Percentiles rank a stretch among this genome's conserved stretches.
Conservation (phyloP, 1,140 invertebrate genomes). For the Lutraria rhynchaena region DNA sequence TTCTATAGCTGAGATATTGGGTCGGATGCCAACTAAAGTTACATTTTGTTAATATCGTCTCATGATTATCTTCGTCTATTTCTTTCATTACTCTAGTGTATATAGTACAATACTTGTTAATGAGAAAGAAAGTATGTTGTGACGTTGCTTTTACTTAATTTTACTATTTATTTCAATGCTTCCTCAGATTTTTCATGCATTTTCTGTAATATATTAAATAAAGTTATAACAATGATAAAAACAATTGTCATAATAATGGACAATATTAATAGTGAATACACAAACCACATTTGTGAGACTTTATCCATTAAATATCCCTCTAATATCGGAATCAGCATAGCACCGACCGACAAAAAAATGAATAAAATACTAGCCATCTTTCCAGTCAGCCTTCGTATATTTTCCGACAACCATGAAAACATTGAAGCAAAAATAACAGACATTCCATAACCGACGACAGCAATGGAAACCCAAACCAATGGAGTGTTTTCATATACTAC, state of each 20-base stretch:
- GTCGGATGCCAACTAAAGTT: too few relatives aligned
- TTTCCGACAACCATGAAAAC: conserved; percentile 49
- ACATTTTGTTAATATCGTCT: too few relatives aligned
- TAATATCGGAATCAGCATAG: conserved; percentile 37
- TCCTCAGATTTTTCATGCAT: not conserved
- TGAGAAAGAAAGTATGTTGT: too few relatives aligned
- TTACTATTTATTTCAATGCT: too few relatives aligned
- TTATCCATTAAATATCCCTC: conserved; percentile 39
- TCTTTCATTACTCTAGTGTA: too few relatives aligned
- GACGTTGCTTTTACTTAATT: too few relatives aligned
- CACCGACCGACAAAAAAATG: conserved; percentile 24
- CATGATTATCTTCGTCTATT: too few relatives aligned
- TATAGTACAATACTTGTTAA: too few relatives aligned
- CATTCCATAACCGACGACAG: conserved; percentile 34
- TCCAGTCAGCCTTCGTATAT: conserved; percentile 33
- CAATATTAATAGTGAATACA: conserved; percentile 33
- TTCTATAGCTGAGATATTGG: too few relatives aligned
- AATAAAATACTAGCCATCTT: conserved; percentile 48
- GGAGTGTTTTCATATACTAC: conserved; percentile 20
- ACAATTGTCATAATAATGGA: not conserved
- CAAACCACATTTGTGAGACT: conserved; percentile 49
- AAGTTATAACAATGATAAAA: conserved; percentile 7
- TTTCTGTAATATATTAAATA: conserved; percentile 11
- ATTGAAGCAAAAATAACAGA: conserved; percentile 52
- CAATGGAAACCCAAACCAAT: conserved; percentile 21